Conservation (phyloP, 2,113 vertebrate species). For the Astatoreochromis straeleni region DNA sequence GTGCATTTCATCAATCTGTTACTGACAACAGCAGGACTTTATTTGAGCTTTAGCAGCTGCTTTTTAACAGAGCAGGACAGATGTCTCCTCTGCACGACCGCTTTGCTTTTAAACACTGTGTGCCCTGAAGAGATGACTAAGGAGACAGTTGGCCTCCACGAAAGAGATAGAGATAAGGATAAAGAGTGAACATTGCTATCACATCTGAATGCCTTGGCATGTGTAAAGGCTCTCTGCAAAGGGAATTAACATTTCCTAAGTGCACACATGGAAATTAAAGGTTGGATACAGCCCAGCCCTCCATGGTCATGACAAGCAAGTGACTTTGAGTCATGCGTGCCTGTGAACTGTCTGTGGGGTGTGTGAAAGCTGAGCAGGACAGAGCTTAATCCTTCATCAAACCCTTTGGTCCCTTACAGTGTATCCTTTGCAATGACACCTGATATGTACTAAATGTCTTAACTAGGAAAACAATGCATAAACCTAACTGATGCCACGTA, state of each 20-base stretch:
- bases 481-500: not conserved
- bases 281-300: not conserved
- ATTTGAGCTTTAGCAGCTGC: not conserved
- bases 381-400: not conserved
- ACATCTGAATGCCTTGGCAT: not conserved
- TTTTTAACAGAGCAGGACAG: not conserved
- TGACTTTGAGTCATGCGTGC: not conserved
- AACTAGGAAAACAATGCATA: not conserved
- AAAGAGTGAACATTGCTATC: not conserved
- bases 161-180: not conserved
- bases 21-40: not conserved
- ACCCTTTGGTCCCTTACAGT: not conserved
- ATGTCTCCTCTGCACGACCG: not conserved
- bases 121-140: constrained; percentile 7
- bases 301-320: not conserved
- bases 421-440: not conserved
- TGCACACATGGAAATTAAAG: not conserved
- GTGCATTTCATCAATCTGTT: not conserved
- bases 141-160: not conserved
- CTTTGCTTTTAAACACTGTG: not conserved
- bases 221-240: not conserved
- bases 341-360: not conserved
- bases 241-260: not conserved
- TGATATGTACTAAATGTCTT: not conserved
- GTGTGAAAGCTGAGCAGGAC: constrained; percentile 3